Evolutionary conservation across 2,113 vertebrate species (phyloP).

Genomic region (Hypomesus transpacificus): DNA sequence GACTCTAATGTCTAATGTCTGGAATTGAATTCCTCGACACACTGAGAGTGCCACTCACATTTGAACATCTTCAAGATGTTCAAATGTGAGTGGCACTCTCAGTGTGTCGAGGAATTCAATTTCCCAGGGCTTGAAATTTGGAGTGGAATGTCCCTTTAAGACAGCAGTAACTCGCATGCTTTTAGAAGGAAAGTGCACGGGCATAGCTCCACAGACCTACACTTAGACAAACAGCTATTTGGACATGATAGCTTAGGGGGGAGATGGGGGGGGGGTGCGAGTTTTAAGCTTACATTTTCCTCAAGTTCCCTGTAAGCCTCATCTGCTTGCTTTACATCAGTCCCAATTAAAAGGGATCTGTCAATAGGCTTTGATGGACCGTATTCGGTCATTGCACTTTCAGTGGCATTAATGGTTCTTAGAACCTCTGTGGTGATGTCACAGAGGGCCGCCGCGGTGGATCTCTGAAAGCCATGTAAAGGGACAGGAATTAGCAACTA

Average conservation of each 20-base stretch:
- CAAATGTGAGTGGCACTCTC: neutral
- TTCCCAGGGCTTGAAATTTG: too few relatives aligned
- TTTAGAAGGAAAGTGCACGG: conserved; percentile 6
- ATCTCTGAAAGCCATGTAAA: conserved; percentile 76
- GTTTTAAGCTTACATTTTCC: conserved; percentile 77
- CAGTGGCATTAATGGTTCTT: conserved; percentile 81
- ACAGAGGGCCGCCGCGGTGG: conserved; percentile 76
- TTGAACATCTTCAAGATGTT: too few relatives aligned
- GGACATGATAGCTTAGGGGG: neutral
- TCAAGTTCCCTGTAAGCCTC: conserved; percentile 76
- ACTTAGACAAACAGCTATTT: neutral
- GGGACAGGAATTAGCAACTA: conserved; percentile 60
- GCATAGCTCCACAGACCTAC: neutral
- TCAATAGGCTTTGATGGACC: conserved; percentile 60
- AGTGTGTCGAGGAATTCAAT: too few relatives aligned
- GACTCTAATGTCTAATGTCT: too few relatives aligned
- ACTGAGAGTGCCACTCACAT: too few relatives aligned
- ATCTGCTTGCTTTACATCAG: conserved; percentile 70
- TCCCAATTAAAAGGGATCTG: conserved; percentile 55
- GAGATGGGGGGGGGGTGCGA: conserved; percentile 11
- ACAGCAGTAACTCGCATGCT: conserved; percentile 36
- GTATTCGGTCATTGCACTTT: conserved; percentile 73
- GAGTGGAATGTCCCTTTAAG: neutral
- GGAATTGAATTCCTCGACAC: too few relatives aligned
- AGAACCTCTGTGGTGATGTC: conserved; percentile 81